Percentiles rank a stretch among this genome's conserved stretches.
phyloP scores from a whole-genome alignment of 1,140 invertebrate genomes.

The Drosophila trapezifrons region DNA sequence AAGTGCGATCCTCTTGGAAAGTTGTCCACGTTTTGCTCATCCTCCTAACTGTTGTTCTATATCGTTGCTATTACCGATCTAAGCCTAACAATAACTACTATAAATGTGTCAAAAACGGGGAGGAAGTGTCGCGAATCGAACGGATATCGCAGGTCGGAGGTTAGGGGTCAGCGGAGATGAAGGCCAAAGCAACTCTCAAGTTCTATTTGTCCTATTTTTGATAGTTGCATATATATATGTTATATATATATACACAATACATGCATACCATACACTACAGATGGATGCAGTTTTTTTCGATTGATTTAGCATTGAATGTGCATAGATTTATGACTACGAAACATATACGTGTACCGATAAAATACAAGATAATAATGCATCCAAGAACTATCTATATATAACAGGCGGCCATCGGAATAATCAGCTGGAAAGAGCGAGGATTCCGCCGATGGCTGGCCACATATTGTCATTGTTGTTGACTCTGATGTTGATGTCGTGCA shows the following conservation, averaged over 20 bases:
- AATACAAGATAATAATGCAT: slow-evolving; percentile 43
- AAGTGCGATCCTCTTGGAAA: slow-evolving; percentile 56
- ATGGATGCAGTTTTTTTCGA: slow-evolving; percentile 53
- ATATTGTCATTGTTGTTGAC: slow-evolving; percentile 40
- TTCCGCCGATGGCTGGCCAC: neutral
- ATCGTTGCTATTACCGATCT: slow-evolving; percentile 43
- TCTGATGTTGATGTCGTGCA: slow-evolving; percentile 50
- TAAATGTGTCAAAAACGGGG: slow-evolving; percentile 31
- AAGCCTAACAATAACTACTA: slow-evolving; percentile 39
- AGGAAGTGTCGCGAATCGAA: too few species aligned
- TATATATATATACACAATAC: slow-evolving; percentile 24
- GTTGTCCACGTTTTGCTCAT: slow-evolving; percentile 52
- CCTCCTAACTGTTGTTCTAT: slow-evolving; percentile 48
- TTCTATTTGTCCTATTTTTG: slow-evolving; percentile 78
- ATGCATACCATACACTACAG: slow-evolving; percentile 18
- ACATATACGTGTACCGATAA: slow-evolving; percentile 14
- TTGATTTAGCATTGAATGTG: slow-evolving; percentile 60
- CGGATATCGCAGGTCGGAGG: neutral
- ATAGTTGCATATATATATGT: slow-evolving; percentile 66
- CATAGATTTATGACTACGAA: slow-evolving; percentile 31
- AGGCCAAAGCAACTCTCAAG: slow-evolving; percentile 31
- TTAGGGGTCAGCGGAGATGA: neutral
- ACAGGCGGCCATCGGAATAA: neutral
- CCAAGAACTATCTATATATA: slow-evolving; percentile 4
- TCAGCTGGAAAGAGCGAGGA: neutral